Evolutionary conservation across 2,797 vertebrate genomes (phyloP), one percentile per base, ranked within the genome.

Genomic region (Acanthurus lineatus): DNA sequence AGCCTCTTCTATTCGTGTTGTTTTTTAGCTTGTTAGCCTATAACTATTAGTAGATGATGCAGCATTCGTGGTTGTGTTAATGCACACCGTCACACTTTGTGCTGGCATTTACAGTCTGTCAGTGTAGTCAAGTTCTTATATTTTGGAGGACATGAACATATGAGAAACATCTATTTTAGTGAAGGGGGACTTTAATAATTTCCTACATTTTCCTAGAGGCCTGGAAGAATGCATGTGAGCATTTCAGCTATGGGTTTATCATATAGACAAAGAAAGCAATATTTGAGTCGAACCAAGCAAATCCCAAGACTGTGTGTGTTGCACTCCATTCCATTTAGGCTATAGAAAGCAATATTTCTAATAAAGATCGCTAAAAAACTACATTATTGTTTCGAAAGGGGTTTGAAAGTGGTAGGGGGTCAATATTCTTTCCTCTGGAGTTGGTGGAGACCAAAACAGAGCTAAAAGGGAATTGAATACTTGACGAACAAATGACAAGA

Each of bases 121-220:
- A 40, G 40, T 10, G 1, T 40, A 40, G 40, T 9, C 6, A 40
- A 10, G 40, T 8, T 40, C 40, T 40, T 2, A 40, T 10, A 40
- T 40, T 40, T 40, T 40, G 10, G 40, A 8, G 40, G 40, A 40
- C 7, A 10, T 40, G 10, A 40, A 40, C 40, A 40, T 1, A 40
- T 3, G 6, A 9, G 10, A 40, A 40, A 40, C 40, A 40, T 40
- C 28, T 32, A 32, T 32, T 40, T 40, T 10, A 8, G 40, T 40
- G 8, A 8, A 40, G 40, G 4, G 40, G 40, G 40, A 10, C 7
- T 40, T 60, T 6, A 44, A 66, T 35, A 15, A 54, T 32, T 47
- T 48, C 51, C 78, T 62, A 22, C 9, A 15, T 73, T 44, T 62
- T 19, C 53, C 45, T 61, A 22, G 57, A 65, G 56, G 52, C n/a